Conservation (phyloP, 2,113 vertebrate genomes). For the Merops nubicus region DNA sequence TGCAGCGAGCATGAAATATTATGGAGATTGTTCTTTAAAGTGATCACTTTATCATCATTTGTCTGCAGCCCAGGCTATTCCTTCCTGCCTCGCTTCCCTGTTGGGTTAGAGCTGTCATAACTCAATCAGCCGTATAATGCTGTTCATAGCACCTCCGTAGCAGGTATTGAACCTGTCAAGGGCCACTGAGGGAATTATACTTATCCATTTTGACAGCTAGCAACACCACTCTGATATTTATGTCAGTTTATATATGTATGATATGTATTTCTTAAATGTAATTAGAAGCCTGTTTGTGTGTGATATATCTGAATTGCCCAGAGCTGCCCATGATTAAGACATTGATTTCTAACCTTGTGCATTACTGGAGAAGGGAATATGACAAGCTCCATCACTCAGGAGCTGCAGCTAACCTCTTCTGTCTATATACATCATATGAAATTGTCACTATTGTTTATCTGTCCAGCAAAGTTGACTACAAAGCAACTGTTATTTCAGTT, state of each 20-base stretch:
- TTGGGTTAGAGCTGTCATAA: constrained; percentile 96
- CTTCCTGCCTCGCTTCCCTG: constrained; percentile 83
- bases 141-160: constrained; percentile 71
- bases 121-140: constrained; percentile 96
- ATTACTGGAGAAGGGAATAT: constrained; percentile 69
- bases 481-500: constrained; percentile 32
- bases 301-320: constrained; percentile 71
- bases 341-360: constrained; percentile 73
- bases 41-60: constrained; percentile 99
- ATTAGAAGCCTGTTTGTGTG: constrained; percentile 72
- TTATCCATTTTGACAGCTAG: constrained; percentile 86
- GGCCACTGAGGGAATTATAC: constrained; percentile 83
- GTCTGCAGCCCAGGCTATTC: constrained; percentile 87
- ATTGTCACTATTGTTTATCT: constrained; percentile 73
- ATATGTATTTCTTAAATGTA: constrained; percentile 79
- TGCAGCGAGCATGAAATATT: constrained; percentile 98
- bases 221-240: constrained; percentile 84
- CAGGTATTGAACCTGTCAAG: constrained; percentile 84
- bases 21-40: constrained; percentile 99
- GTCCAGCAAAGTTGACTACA: constrained; percentile 47
- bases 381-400: constrained; percentile 74
- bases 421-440: constrained; percentile 66
- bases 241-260: constrained; percentile 85
- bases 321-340: constrained; percentile 68
- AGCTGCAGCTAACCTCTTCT: constrained; percentile 57